phyloP scores from a whole-genome alignment of 1,140 invertebrate species.

The Penaeus japonicus region DNA sequence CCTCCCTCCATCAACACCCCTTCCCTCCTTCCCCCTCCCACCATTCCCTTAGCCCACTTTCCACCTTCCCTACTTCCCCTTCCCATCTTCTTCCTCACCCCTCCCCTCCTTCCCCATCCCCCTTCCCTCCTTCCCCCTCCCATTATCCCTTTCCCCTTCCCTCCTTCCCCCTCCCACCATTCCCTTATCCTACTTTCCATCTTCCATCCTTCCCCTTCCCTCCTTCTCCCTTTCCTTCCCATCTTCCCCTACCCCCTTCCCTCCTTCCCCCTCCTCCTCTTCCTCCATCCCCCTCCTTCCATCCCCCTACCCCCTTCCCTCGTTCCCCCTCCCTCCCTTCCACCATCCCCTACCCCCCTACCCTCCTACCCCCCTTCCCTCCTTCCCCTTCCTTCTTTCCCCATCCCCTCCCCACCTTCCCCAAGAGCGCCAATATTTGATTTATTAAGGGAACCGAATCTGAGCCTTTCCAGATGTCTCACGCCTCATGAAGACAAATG shows the following conservation, averaged over 20 bases:
- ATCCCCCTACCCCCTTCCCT: neutral
- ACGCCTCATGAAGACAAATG: constrained; percentile 27
- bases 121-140: neutral
- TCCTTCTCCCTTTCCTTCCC: no score
- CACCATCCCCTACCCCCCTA: no score
- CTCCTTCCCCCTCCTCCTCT: neutral
- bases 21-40: no score
- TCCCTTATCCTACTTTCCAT: neutral
- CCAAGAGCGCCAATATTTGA: constrained; percentile 22
- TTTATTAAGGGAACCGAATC: constrained; percentile 34
- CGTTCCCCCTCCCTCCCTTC: neutral
- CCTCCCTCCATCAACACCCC: no score
- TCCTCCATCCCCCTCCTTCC: neutral
- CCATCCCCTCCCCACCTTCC: neutral
- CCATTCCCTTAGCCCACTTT: no score
- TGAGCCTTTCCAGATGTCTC: constrained; percentile 23
- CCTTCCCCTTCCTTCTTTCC: neutral
- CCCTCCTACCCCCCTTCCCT: neutral
- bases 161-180: neutral
- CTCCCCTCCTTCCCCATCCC: neutral
- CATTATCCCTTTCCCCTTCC: neutral
- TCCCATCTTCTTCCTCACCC: neutral
- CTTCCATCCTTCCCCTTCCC: neutral
- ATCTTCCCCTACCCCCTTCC: neutral
- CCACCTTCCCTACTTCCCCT: neutral